These are phyloP conservation scores for Salvelinus alpinus DNA, from an alignment of 2,113 vertebrate species.

Conservation along the genomic window DNA sequence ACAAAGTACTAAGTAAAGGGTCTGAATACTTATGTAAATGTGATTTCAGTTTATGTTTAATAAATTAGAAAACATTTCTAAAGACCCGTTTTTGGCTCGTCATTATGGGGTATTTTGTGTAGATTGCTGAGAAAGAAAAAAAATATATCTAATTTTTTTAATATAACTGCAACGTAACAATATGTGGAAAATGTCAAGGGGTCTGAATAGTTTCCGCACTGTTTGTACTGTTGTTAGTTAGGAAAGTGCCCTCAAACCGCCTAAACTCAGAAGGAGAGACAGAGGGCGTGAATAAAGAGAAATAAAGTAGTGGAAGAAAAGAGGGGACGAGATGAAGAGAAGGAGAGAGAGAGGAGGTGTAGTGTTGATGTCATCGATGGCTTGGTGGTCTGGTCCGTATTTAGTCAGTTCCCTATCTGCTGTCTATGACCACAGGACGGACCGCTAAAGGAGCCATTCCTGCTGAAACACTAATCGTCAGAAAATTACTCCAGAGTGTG, in stretches of 20 bases:
- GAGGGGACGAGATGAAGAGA: neutral
- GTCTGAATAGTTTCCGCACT: slow-evolving; percentile 4
- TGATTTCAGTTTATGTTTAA: too few species aligned
- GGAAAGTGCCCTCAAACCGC: too few species aligned
- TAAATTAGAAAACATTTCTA: too few species aligned
- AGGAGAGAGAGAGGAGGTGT: slow-evolving; percentile 44
- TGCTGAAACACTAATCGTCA: slow-evolving; percentile 72
- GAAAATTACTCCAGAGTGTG: slow-evolving; percentile 54
- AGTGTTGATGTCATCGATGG: slow-evolving; percentile 69
- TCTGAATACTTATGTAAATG: too few species aligned
- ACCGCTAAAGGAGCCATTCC: slow-evolving; percentile 66
- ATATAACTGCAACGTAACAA: too few species aligned
- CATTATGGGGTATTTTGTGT: too few species aligned
- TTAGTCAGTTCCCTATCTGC: slow-evolving; percentile 78
- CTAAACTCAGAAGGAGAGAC: neutral
- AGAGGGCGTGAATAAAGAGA: neutral
- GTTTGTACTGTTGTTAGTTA: too few species aligned
- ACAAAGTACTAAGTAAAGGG: too few species aligned
- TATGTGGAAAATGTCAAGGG: too few species aligned
- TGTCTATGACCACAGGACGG: slow-evolving; percentile 72
- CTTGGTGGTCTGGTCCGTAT: slow-evolving; percentile 48
- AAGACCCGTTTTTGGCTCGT: too few species aligned
- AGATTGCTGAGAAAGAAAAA: too few species aligned
- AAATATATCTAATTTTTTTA: too few species aligned
- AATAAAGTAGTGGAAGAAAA: neutral